Base-by-base conservation (phyloP, 2,888 invertebrate species). In the Aphrophora alni region DNA sequence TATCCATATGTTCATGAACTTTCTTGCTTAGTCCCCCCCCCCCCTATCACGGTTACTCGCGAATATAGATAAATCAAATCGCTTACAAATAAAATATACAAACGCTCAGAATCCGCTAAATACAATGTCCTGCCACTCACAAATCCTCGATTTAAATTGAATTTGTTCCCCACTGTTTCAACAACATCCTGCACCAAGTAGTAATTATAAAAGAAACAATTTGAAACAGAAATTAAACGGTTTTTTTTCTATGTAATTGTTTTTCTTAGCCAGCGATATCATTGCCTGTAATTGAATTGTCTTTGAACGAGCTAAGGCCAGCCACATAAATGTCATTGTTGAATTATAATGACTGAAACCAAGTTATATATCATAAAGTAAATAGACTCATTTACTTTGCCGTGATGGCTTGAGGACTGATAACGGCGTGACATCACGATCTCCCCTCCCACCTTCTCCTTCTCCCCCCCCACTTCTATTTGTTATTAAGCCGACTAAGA, bases 181-280 rank as follows among this genome's bases (percentile, higher is more conserved):
- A 1, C 44, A 14, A 59, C 59, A 59, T 59, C 59, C 59, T 21
- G 59, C 5, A 59, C 21, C 21, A 4, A 21, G 5, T 0, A 14
- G 4, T 59, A 59, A 59, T 59, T 59, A 21, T 21, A 21, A 10
- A n/a, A 59, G 59, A 59, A 21, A 59, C 59, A 59, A 59, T 59
- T 59, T 59, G 21, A 21, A 59, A 59, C 59, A 59, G 59, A 59
- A 59, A 59, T 59, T 59, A 59, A 59, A 59, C 59, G 59, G n/a
- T n/a, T n/a, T 21, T 59, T 21, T 59, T n/a, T 59, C 21, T 21
- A 14, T 59, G 21, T 59, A 59, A 59, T 59, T 59, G 59, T 59
- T 59, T 44, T 33, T 33, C 33, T 33, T 33, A 33, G 33, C 33
- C 33, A 33, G n/a, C 59, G 21, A 2, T 59, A 44, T 44, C 44